Base-by-base conservation (phyloP, 2,888 invertebrate genomes). In the Ditula angustiorana region DNA sequence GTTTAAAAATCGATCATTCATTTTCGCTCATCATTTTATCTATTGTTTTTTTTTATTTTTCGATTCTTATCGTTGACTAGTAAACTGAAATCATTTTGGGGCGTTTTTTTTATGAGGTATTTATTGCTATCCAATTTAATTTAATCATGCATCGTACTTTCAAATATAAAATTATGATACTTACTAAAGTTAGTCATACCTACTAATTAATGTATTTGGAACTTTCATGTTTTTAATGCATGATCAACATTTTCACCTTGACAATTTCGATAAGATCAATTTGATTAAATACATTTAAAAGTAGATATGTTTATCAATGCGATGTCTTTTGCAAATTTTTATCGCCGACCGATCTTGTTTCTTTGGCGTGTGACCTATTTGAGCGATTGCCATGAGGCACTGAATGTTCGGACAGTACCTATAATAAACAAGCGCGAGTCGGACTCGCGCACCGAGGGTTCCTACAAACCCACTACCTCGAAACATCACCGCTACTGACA, bases 1-100 rank as follows among this genome's bases (percentile, higher is more conserved):
- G 82, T 85, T 86, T 86, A 85, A 85, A 81, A 77, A 79, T 71
- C 79, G 75, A 83, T 86, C 79, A 67, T 83, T 86, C 83, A 81
- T 75, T 52, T 65, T 73, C 72, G 76, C 74, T 47, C 69, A 66
- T 71, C 61, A 59, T 67, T 53, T 69, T 53, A 70, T 67, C 30
- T 37, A 46, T 52, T 50, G 23, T 33, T 13, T 24, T 26, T n/a
- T 44, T 57, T 46, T 30, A 19, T 46, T 21, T 52, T 41, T 52
- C 11, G 24, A 10, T 44, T 47, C 10, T 35, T 50, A 50, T 50
- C 50, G 30, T 5, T 26, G 50, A 41, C 19, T 19, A 41, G 19
- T 0, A 10, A 41, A 41, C 19, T 41, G 41, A 4, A 41, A 41
- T 41, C 19, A 19, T 37, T 19, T 41, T 2, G 3, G 41, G 16